phyloP scores from a whole-genome alignment of 1,140 invertebrate genomes.

The Pogonus chalceus region DNA sequence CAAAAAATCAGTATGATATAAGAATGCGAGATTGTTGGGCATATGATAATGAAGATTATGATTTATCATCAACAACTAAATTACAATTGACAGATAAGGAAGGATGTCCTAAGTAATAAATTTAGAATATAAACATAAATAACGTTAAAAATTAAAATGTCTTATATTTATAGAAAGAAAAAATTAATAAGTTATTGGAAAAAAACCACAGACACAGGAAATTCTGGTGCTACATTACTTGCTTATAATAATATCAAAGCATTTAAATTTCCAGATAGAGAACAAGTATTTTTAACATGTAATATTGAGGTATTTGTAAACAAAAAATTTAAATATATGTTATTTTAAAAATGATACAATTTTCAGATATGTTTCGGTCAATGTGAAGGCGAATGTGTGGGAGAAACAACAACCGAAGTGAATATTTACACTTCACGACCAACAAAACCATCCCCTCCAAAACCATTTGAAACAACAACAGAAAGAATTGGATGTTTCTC shows the following conservation, averaged over 20 bases:
- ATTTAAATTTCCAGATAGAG: slow-evolving; percentile 61
- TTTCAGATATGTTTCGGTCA: slow-evolving; percentile 31
- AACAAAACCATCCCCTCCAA: background rate
- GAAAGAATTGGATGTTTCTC: slow-evolving; percentile 21
- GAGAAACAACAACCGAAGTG: slow-evolving; percentile 33
- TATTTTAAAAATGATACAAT: too few species aligned
- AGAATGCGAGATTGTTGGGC: slow-evolving; percentile 62
- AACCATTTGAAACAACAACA: background rate
- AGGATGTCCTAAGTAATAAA: slow-evolving; percentile 52
- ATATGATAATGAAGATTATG: slow-evolving; percentile 54
- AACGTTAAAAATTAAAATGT: slow-evolving; percentile 15
- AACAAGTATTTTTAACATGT: slow-evolving; percentile 63
- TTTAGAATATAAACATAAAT: slow-evolving; percentile 6
- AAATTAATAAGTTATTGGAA: slow-evolving; percentile 57
- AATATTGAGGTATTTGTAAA: slow-evolving; percentile 50
- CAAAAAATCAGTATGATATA: slow-evolving; percentile 50
- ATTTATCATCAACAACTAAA: slow-evolving; percentile 45
- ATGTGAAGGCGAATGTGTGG: slow-evolving; percentile 36
- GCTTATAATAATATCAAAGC: slow-evolving; percentile 58
- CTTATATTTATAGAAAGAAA: slow-evolving; percentile 42
- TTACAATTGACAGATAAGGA: slow-evolving; percentile 53
- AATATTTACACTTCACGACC: background rate
- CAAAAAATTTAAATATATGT: background rate
- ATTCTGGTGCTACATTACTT: slow-evolving; percentile 49
- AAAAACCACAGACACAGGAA: slow-evolving; percentile 45